Conservation (phyloP, 1,140 invertebrate genomes). For the Sarcophaga bullata region DNA sequence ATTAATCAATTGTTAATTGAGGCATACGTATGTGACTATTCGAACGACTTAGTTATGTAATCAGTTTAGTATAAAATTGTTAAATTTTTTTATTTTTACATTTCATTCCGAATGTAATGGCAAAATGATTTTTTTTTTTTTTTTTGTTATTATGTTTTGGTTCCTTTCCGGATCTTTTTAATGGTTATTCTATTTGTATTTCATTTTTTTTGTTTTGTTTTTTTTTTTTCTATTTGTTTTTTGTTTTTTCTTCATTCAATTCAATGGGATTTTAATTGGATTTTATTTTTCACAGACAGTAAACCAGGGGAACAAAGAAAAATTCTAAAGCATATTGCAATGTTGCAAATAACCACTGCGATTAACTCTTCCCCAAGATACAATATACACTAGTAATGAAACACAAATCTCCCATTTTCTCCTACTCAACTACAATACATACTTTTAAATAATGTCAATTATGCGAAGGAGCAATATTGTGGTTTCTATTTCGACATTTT, state of each 20-base stretch:
- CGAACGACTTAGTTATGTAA: background rate
- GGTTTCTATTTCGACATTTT: background rate
- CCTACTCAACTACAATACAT: background rate
- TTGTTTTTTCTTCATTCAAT: slow-evolving; percentile 65
- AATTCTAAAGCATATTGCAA: too few relatives aligned
- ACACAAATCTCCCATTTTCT: too few relatives aligned
- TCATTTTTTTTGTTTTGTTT: slow-evolving; percentile 43
- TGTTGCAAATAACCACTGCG: too few relatives aligned
- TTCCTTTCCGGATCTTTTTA: background rate
- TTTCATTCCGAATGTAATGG: background rate
- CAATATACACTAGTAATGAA: too few relatives aligned
- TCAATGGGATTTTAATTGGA: slow-evolving; percentile 66
- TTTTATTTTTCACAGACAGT: slow-evolving; percentile 54
- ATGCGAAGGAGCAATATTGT: slow-evolving; percentile 45
- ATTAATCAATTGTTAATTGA: too few relatives aligned
- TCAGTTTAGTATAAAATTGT: too few relatives aligned
- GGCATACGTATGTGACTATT: too few relatives aligned
- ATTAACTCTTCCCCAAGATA: too few relatives aligned
- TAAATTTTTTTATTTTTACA: background rate
- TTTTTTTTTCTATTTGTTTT: too few relatives aligned
- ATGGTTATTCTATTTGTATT: slow-evolving; percentile 21
- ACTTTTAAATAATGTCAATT: slow-evolving; percentile 63
- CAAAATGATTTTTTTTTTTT: background rate
- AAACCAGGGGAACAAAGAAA: background rate
- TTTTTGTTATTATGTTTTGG: background rate